Evolutionary conservation across 2,797 vertebrate species (phyloP).

Genomic region (Spinus pinus): DNA sequence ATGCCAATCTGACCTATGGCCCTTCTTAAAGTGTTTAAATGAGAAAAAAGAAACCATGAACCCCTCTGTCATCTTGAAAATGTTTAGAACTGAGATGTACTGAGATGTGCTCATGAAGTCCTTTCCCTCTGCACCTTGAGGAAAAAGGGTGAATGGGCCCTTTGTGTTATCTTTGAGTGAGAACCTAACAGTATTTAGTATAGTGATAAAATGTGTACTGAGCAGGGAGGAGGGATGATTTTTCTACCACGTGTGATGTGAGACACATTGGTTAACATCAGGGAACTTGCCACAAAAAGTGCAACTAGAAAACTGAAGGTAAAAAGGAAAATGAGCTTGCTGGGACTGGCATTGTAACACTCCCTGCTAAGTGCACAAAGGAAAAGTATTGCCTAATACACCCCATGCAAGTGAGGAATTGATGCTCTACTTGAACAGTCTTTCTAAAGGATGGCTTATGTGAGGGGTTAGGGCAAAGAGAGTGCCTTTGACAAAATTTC

Average conservation of each 20-base stretch:
- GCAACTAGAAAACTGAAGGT: background rate
- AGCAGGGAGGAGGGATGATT: background rate
- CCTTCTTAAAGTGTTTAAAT: conserved; percentile 2
- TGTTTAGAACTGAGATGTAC: background rate
- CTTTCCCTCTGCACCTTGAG: background rate
- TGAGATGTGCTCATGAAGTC: background rate
- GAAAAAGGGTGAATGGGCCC: background rate
- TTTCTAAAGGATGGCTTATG: background rate
- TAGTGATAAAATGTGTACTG: background rate
- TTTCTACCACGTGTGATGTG: background rate
- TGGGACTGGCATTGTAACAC: background rate
- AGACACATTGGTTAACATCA: background rate
- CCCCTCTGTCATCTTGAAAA: background rate
- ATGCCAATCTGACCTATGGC: background rate
- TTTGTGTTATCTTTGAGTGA: background rate
- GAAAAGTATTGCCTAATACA: background rate
- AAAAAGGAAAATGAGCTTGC: background rate
- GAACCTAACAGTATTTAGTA: background rate
- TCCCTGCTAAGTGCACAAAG: background rate
- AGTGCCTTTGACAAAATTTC: background rate
- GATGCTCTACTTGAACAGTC: background rate
- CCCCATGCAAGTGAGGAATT: background rate
- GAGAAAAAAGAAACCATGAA: background rate
- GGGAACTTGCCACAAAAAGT: background rate
- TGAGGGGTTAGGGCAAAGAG: background rate